These are phyloP conservation scores for Netelia melanura DNA, from an alignment of 2,888 invertebrate species.

Conservation along the genomic window DNA sequence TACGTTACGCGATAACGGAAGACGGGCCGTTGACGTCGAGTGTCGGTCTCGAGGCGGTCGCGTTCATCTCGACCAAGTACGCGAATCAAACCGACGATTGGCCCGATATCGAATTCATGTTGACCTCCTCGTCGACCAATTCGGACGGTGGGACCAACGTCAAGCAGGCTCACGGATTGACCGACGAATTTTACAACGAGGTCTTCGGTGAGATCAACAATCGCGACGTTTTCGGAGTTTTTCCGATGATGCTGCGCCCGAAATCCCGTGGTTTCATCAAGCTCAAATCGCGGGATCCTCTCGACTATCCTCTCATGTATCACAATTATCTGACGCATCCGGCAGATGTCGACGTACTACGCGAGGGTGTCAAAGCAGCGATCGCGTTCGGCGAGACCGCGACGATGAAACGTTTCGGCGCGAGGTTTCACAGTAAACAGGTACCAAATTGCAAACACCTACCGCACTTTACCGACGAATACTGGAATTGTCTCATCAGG, in stretches of 20 bases:
- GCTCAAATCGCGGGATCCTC: conserved; percentile 88
- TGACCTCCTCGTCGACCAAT: conserved; percentile 92
- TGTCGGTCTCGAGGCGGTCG: conserved; percentile 94
- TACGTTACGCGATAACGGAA: conserved; percentile 94
- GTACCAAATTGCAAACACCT: conserved; percentile 94
- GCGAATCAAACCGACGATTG: conserved; percentile 94
- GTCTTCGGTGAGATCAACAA: conserved; percentile 90
- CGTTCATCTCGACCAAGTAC: conserved; percentile 95
- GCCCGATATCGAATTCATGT: conserved; percentile 97
- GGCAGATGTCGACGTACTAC: conserved; percentile 92
- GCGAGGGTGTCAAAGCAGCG: conserved; percentile 95
- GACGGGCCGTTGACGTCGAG: conserved; percentile 95
- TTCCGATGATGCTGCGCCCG: conserved; percentile 96
- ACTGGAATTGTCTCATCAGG: conserved; percentile 93
- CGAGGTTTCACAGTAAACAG: conserved; percentile 90
- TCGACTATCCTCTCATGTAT: conserved; percentile 93
- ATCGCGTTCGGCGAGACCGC: conserved; percentile 92
- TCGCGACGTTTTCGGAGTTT: conserved; percentile 92
- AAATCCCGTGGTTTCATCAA: conserved; percentile 94
- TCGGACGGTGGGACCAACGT: conserved; percentile 94
- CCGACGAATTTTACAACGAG: conserved; percentile 92
- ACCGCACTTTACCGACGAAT: conserved; percentile 92
- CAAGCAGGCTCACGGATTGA: conserved; percentile 92
- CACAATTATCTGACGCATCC: conserved; percentile 97
- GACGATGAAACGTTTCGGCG: conserved; percentile 92